Evolutionary conservation across 2,888 invertebrate species (phyloP).

Genomic region (Pogonocherus hispidulus): DNA sequence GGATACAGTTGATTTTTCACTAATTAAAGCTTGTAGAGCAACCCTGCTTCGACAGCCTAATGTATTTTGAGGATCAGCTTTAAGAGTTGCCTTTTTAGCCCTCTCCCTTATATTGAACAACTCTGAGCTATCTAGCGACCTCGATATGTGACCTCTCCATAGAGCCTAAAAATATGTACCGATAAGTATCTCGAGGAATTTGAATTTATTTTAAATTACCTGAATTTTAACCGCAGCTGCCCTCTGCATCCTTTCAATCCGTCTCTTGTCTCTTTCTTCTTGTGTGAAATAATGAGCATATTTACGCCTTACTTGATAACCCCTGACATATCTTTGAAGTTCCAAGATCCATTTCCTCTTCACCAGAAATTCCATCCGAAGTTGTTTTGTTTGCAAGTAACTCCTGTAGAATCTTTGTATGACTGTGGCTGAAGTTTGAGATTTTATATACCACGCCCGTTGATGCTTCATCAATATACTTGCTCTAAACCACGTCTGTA

Average conservation of each 20-base stretch:
- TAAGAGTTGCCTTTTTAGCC: constrained; percentile 60
- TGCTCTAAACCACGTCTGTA: constrained; percentile 43
- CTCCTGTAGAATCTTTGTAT: constrained; percentile 69
- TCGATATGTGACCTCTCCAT: constrained; percentile 67
- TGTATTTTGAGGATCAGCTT: constrained; percentile 61
- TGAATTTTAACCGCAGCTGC: constrained; percentile 78
- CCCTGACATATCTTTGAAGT: constrained; percentile 66
- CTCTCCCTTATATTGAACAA: constrained; percentile 60
- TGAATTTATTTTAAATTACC: constrained; percentile 61
- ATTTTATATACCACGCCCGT: constrained; percentile 63
- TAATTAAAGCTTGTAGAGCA: constrained; percentile 61
- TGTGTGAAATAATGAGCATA: constrained; percentile 51
- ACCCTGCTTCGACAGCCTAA: constrained; percentile 61
- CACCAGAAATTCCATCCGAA: constrained; percentile 43
- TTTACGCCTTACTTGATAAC: constrained; percentile 56
- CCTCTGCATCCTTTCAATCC: constrained; percentile 63
- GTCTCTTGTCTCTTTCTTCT: constrained; percentile 64
- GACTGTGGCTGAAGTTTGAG: constrained; percentile 64
- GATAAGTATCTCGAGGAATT: neutral
- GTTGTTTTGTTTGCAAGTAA: constrained; percentile 53
- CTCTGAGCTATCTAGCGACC: constrained; percentile 54
- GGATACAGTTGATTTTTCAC: constrained; percentile 59
- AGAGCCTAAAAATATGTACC: constrained; percentile 53
- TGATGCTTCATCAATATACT: constrained; percentile 64
- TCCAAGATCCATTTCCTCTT: constrained; percentile 57